Conservation (phyloP, 2,797 vertebrate species). For the Gadopsis marmoratus region DNA sequence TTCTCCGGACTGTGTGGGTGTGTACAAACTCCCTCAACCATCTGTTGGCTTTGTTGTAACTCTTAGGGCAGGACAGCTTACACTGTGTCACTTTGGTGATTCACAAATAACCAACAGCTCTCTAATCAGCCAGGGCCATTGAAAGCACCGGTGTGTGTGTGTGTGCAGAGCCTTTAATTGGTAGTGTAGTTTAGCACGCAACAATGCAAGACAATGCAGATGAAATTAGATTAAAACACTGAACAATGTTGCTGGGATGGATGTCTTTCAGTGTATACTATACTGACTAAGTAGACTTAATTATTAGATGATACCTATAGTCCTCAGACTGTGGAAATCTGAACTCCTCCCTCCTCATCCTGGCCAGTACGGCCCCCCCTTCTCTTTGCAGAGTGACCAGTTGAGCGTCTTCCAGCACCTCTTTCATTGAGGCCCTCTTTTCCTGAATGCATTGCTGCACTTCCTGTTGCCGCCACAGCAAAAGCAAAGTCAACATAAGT, state of each 20-base stretch:
- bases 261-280: neutral
- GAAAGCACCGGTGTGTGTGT: too few relatives aligned
- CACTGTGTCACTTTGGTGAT: too few relatives aligned
- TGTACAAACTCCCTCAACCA: neutral
- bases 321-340: conserved; percentile 85
- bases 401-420: conserved; percentile 88
- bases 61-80: too few relatives aligned
- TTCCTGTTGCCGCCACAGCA: conserved; percentile 81
- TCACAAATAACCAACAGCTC: too few relatives aligned
- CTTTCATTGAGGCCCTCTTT: conserved; percentile 90
- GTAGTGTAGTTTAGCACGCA: neutral
- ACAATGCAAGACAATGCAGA: neutral
- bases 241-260: neutral
- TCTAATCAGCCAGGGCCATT: too few relatives aligned
- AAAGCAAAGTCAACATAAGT: conserved; percentile 43
- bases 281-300: neutral
- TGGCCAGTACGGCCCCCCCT: conserved; percentile 89
- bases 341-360: conserved; percentile 85
- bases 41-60: too few relatives aligned
- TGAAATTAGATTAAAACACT: neutral
- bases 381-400: conserved; percentile 91
- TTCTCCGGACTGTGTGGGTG: neutral
- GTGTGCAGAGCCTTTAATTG: neutral
- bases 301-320: conserved; percentile 76
- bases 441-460: conserved; percentile 83